Evolutionary conservation across 2,888 invertebrate genomes (phyloP), one percentile per base, ranked within the genome.

Genomic region (Hypercompe scribonia): DNA sequence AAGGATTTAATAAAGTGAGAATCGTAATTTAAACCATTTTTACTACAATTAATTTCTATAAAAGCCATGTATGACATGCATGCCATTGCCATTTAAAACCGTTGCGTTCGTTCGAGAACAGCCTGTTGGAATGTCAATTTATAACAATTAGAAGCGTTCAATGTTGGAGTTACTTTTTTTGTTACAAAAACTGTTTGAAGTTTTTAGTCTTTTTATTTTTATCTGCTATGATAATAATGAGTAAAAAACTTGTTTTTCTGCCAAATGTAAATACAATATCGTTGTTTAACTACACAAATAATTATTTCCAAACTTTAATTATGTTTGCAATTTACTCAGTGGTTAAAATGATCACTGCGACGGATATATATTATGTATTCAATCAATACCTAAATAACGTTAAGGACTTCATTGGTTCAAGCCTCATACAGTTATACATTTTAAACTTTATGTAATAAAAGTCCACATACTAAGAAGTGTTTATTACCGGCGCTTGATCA

Each of bases 31-130:
- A 87, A 70, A 86, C 79, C 87, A 90, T 92, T 92, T 92, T 89
- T 89, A 87, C 79, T 87, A 88, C 88, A 91, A 90, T 87, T 89
- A 84, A 76, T 84, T 88, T 87, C 84, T 88, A 90, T 87, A 88
- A 92, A 91, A 92, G 90, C 92, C 90, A 91, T 88, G 84, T 89
- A 91, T 94, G 94, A 94, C 94, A 94, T 91, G 92, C 93, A 93
- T 94, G 93, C 94, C 93, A 94, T 94, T 93, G 90, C 92, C 91
- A 92, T 93, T 90, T 90, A 81, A 87, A 90, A 90, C 86, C 76
- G 91, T 87, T 90, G 92, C 94, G 94, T 95, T 95, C 94, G 94
- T 95, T 95, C 94, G 87, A 84, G 84, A 90, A 83, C 75, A 80
- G 50, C 74, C 70, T 70, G 74, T 64, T 75, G 78, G 78, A 79